Percentiles rank a stretch among this genome's conserved stretches.
Conservation (phyloP, 2,888 invertebrate genomes). For the Phortica magna region DNA sequence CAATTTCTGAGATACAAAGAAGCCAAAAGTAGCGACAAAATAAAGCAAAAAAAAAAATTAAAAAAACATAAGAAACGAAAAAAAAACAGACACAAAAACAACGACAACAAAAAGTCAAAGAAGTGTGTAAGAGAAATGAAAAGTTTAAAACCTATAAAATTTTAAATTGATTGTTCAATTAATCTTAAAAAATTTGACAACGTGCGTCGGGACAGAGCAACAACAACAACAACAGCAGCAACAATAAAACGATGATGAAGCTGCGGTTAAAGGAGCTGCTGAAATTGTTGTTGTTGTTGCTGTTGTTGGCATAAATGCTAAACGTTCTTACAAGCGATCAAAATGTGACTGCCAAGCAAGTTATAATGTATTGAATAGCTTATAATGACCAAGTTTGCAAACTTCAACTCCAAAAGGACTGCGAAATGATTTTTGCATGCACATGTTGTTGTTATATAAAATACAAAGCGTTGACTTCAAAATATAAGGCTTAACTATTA, state of each 20-base stretch:
- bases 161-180: constrained; percentile 77
- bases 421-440: too few relatives aligned
- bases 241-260: constrained; percentile 16
- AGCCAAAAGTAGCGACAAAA: constrained; percentile 62
- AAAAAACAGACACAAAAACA: constrained; percentile 49
- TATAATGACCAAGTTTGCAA: too few relatives aligned
- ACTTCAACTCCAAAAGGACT: too few relatives aligned
- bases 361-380: constrained; percentile 22
- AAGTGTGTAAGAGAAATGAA: constrained; percentile 65
- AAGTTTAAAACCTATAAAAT: constrained; percentile 75
- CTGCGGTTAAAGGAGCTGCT: neutral
- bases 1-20: constrained; percentile 59
- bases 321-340: constrained; percentile 14
- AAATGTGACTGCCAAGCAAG: constrained; percentile 7
- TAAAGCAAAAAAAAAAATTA: constrained; percentile 44
- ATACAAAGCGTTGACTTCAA: too few relatives aligned
- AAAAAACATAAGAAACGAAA: constrained; percentile 28
- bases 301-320: constrained; percentile 4
- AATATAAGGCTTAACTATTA: too few relatives aligned
- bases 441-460: too few relatives aligned
- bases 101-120: constrained; percentile 17
- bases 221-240: constrained; percentile 37
- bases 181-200: constrained; percentile 76
- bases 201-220: constrained; percentile 50
- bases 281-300: constrained; percentile 14